These are phyloP conservation scores for Muricea muricata DNA, from an alignment of 92 coral and sea anemone species.

Conservation along the genomic window DNA sequence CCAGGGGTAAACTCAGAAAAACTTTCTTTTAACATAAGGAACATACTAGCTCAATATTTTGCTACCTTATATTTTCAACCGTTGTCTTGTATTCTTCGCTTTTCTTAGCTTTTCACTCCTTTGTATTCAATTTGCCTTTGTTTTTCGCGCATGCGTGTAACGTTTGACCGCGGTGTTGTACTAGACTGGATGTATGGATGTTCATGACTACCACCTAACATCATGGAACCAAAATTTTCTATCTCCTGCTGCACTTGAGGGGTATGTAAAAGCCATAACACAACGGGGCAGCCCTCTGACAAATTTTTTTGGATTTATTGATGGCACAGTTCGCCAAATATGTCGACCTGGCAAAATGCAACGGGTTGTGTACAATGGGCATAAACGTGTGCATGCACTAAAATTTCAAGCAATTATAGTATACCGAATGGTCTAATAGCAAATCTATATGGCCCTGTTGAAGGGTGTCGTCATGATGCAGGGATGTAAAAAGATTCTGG, in stretches of 20 bases:
- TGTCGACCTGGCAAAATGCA: background rate
- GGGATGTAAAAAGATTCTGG: slow-evolving; percentile 50
- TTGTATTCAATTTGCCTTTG: too few species aligned
- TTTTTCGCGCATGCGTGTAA: too few species aligned
- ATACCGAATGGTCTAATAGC: slow-evolving; percentile 38
- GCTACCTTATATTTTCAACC: too few species aligned
- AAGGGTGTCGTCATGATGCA: slow-evolving; percentile 57
- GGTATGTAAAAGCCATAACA: background rate
- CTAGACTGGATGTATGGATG: too few species aligned
- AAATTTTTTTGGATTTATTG: background rate
- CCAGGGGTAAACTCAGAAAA: too few species aligned
- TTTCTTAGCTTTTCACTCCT: too few species aligned
- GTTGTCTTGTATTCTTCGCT: too few species aligned
- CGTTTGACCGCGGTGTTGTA: too few species aligned
- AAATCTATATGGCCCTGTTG: slow-evolving; percentile 40
- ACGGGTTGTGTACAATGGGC: too few species aligned
- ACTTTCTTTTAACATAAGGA: too few species aligned
- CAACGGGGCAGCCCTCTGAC: background rate
- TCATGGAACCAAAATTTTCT: slow-evolving; percentile 11
- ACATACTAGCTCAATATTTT: too few species aligned
- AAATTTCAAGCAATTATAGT: slow-evolving; percentile 18
- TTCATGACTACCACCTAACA: slow-evolving; percentile 36
- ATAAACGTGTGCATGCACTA: slow-evolving; percentile 15
- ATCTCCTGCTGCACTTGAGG: background rate
- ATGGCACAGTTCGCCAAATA: slow-evolving; percentile 1